Percentiles rank a stretch among this genome's conserved stretches.
phyloP scores from a whole-genome alignment of 1,140 invertebrate species.

The Myzus persicae region DNA sequence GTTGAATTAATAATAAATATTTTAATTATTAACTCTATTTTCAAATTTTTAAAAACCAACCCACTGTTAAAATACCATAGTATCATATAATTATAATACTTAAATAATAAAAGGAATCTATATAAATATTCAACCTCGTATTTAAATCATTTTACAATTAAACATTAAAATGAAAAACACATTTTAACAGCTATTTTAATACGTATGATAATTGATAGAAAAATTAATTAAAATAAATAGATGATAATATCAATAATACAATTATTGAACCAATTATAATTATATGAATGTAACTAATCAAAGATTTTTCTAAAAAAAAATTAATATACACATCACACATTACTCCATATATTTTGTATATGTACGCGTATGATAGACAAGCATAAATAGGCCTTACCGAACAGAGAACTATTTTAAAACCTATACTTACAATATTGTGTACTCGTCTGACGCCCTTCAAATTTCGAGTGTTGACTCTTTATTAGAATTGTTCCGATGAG shows the following conservation, averaged over 20 bases:
- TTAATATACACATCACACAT: background rate
- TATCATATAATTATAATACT: too few species aligned
- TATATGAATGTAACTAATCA: background rate
- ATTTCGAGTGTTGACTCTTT: slow-evolving; percentile 32
- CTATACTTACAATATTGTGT: background rate
- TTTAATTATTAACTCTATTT: background rate
- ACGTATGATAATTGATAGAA: background rate
- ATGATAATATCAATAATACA: background rate
- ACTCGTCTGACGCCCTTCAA: slow-evolving; percentile 33
- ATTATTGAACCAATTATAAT: background rate
- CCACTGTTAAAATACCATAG: background rate
- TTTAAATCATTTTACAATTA: background rate
- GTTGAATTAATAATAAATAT: background rate
- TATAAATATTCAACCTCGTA: background rate
- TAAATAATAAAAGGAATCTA: background rate
- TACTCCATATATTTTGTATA: background rate
- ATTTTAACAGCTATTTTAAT: background rate
- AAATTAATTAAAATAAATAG: background rate
- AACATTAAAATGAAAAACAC: background rate
- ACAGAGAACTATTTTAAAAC: background rate
- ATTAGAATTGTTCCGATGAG: background rate
- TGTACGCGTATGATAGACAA: too few species aligned
- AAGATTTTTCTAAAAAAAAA: background rate
- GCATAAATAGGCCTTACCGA: background rate
- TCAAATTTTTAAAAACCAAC: background rate